Base-by-base conservation (phyloP, 2,797 vertebrate species). In the Microcaecilia unicolor region DNA sequence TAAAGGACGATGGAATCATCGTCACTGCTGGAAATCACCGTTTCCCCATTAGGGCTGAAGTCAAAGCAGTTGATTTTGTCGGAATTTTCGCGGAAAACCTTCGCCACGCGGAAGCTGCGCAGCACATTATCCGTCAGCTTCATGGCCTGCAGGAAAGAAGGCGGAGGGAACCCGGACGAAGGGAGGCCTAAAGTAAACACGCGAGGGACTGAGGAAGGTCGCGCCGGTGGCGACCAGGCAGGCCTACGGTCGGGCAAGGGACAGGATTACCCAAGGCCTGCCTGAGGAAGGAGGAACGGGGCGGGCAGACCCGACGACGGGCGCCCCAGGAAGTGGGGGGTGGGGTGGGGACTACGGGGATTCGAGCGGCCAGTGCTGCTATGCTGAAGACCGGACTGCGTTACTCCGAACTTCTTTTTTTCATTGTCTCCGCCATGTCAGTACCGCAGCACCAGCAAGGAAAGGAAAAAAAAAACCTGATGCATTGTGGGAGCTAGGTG, bases 51-150 rank as follows among this genome's bases (percentile, higher is more conserved):
- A 7, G 95, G 94, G 38, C 93, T 97, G 75, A 97, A 98, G 34
- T 99, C 95, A 48, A 99, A 99, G 65, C 95, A 99, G 58, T 98
- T 99, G 38, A 99, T 97, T 76, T 97, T 98, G 72, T 98, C 93
- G 6, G 93, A 92, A 63, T 99, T 99, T 58, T 99, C 95, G 15
- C 95, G 90, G 51, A 99, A 99, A 37, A 99, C 95, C 78, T 98
- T 99, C 24, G 95, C 95, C 40, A 99, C 93, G 64, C 95, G 90
- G 77, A 97, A 97, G 78, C 94, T 97, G 82, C 95, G 87, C 74
- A 98, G 81, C 85, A 97, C 94, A 86, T 93, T 95, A 81, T 99
- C 94, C 61, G 92, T 98, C 56, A 99, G 88, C 90, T 98, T 98
- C 95, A 98, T 98, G 65, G 68, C 67, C 31, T 11, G 29, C 5